Evolutionary conservation across 92 coral and sea anemone species (phyloP), one percentile per base, ranked within the genome.

Genomic region (Bergia sp.): DNA sequence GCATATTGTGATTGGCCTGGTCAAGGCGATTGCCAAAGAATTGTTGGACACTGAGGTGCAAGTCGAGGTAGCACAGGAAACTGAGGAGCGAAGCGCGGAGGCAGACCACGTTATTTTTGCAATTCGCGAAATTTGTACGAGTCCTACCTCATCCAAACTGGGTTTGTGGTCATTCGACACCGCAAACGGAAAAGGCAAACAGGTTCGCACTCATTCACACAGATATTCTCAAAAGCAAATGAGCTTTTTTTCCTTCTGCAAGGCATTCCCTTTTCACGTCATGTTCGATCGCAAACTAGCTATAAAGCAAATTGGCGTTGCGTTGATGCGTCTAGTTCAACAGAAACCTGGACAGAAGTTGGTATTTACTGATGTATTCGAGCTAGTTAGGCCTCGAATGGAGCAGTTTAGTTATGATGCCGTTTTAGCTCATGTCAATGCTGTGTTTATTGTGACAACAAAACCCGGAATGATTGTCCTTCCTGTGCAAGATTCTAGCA

Each of bases 201-300:
- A 43, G 47, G 76, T 23, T 43, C 89, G 58, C 90, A 91, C 73
- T 18, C 84, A 23, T 79, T 87, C 65, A 37, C 49, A 65, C 67
- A 85, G 82, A 47, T 67, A 89, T 72, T 37, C 58, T 36, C 84
- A 47, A 36, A 80, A 76, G 76, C 82, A 89, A 89, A 91, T 96
- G 92, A 97, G 89, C 81, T 91, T 95, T 72, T 88, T 93, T 41
- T 97, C 99, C 38, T 97, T 97, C 79, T 96, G 99, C 89, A 95
- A 94, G 42, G 99, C 98, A 74, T 97, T 97, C 82, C 99, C 99
- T 2, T 97, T 97, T 55, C 99, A 97, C 77, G 91, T 97, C 45
- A 93, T 97, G 96, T 97, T 97, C 73, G 96, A 97, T 79, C 93
- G 94, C 61, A 91, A 96, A 37, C 92, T 97, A n/a, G 92, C 86